Evolutionary conservation across 2,888 invertebrate species (phyloP).

Genomic region (Crematogaster levior): DNA sequence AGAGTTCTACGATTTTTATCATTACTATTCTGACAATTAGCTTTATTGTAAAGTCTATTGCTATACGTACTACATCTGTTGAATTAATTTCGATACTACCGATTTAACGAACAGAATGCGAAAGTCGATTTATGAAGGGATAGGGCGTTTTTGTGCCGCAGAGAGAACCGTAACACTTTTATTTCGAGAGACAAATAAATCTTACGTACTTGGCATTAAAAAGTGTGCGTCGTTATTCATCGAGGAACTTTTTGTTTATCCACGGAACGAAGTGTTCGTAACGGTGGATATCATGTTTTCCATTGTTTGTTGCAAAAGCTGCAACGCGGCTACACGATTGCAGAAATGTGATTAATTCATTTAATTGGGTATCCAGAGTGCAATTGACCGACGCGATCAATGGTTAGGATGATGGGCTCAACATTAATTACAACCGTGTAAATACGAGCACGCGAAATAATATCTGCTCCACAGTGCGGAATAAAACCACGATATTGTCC

Average conservation of each 20-base stretch:
- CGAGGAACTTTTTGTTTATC: slow-evolving; percentile 14
- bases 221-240: slow-evolving; percentile 23
- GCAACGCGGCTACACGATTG: background rate
- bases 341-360: slow-evolving; percentile 47
- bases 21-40: background rate
- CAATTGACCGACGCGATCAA: slow-evolving; percentile 24
- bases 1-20: background rate
- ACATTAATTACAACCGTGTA: slow-evolving; percentile 46
- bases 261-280: background rate
- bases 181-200: slow-evolving; percentile 33
- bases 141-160: background rate
- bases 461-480: slow-evolving; percentile 28
- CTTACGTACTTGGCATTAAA: slow-evolving; percentile 24
- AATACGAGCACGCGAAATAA: slow-evolving; percentile 26
- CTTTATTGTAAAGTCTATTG: background rate
- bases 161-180: slow-evolving; percentile 30
- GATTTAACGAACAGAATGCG: slow-evolving; percentile 17
- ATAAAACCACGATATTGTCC: slow-evolving; percentile 35
- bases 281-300: background rate
- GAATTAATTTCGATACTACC: slow-evolving; percentile 7
- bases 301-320: background rate
- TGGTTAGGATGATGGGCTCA: slow-evolving; percentile 28
- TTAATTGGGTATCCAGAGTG: slow-evolving; percentile 39
- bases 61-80: background rate
- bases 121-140: slow-evolving; percentile 23